phyloP scores from a whole-genome alignment of 2,888 invertebrate species.

The Deilephila porcellus region DNA sequence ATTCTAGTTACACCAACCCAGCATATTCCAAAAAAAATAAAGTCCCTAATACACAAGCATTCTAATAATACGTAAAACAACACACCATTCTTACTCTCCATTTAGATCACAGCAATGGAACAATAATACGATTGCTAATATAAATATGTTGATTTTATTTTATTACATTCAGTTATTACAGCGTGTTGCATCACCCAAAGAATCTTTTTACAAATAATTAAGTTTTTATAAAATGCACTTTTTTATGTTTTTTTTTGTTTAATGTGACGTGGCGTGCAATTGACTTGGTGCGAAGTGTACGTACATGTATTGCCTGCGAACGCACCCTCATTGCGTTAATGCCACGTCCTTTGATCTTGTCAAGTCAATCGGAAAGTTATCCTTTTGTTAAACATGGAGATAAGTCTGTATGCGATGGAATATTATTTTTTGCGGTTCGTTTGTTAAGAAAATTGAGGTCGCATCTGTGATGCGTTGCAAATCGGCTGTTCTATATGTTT shows the following conservation, averaged over 20 bases:
- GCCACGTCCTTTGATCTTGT: conserved; percentile 69
- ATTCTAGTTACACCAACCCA: too few species aligned
- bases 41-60: too few species aligned
- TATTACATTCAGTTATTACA: too few species aligned
- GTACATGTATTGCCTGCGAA: conserved; percentile 35
- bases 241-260: background rate
- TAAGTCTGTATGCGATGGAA: conserved; percentile 60
- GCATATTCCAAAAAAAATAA: too few species aligned
- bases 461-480: conserved; percentile 65
- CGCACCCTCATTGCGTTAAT: conserved; percentile 64
- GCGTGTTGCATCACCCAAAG: too few species aligned
- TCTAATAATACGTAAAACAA: too few species aligned
- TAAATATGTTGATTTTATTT: too few species aligned
- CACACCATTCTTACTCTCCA: too few species aligned
- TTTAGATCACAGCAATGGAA: too few species aligned
- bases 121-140: too few species aligned
- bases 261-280: background rate
- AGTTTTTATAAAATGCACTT: too few species aligned
- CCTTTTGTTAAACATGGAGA: conserved; percentile 75
- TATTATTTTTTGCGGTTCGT: conserved; percentile 76
- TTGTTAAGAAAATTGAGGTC: conserved; percentile 73
- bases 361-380: conserved; percentile 77
- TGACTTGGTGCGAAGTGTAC: conserved; percentile 14
- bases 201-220: too few species aligned
- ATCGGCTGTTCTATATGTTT: conserved; percentile 43